phyloP scores from a whole-genome alignment of 2,888 invertebrate genomes.

The Chaetoderma sp. region DNA sequence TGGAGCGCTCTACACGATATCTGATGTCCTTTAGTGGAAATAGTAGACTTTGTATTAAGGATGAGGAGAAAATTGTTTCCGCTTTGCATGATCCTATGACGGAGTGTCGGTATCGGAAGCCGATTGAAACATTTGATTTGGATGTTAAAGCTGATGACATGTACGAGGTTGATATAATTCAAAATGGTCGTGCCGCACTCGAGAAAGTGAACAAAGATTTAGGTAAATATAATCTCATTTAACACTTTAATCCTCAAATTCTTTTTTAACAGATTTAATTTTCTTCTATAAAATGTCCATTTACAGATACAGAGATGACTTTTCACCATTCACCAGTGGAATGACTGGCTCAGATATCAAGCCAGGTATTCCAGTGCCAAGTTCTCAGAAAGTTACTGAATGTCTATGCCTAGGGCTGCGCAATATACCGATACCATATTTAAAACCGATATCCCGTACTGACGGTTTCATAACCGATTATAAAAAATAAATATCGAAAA shows the following conservation, averaged over 20 bases:
- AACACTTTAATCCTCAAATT: background rate
- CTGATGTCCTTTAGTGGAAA: slow-evolving; percentile 64
- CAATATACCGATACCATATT: too few relatives aligned
- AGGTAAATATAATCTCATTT: slow-evolving; percentile 72
- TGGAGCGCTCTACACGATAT: slow-evolving; percentile 79
- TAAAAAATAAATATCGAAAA: too few relatives aligned
- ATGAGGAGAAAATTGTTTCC: slow-evolving; percentile 49
- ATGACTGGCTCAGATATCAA: too few relatives aligned
- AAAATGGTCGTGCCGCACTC: slow-evolving; percentile 82
- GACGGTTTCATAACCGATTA: too few relatives aligned
- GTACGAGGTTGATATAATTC: slow-evolving; percentile 86
- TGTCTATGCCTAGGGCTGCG: too few relatives aligned
- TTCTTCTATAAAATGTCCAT: too few relatives aligned
- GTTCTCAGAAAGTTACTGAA: too few relatives aligned
- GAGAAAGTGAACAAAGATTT: slow-evolving; percentile 83
- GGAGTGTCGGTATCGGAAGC: slow-evolving; percentile 82
- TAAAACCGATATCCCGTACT: too few relatives aligned
- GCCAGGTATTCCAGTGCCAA: too few relatives aligned
- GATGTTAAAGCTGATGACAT: slow-evolving; percentile 77
- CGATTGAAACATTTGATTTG: slow-evolving; percentile 74
- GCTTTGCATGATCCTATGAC: slow-evolving; percentile 91
- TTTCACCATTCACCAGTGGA: too few relatives aligned
- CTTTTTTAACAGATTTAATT: too few relatives aligned
- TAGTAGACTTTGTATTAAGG: slow-evolving; percentile 33
- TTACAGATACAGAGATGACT: too few relatives aligned